Conservation (phyloP, 2,888 invertebrate genomes). For the Ophioninae sp. region DNA sequence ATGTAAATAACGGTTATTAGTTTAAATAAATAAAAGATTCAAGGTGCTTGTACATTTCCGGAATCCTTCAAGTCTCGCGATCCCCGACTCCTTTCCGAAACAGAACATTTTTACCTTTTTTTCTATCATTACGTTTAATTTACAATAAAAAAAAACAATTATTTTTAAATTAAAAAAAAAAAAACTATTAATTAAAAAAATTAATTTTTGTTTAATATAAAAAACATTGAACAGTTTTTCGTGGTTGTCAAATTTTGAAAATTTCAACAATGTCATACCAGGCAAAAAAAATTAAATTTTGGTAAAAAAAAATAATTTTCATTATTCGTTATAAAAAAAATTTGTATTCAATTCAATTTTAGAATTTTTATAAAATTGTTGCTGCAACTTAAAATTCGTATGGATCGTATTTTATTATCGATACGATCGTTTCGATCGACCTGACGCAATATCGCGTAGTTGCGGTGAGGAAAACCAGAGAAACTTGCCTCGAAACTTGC, state of each 20-base stretch:
- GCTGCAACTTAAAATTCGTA: no score
- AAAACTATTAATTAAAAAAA: no score
- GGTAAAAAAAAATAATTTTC: no score
- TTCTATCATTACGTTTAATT: no score
- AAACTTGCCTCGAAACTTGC: neutral
- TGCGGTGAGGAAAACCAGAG: neutral
- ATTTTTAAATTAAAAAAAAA: no score
- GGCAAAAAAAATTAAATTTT: no score
- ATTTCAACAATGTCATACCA: neutral
- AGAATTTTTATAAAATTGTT: no score
- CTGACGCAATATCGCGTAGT: constrained; percentile 28
- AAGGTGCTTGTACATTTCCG: constrained; percentile 14
- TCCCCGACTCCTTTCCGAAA: neutral
- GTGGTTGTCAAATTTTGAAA: neutral
- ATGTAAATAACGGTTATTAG: constrained; percentile 34
- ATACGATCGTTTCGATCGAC: constrained; percentile 1
- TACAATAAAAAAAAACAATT: no score
- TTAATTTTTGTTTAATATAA: no score
- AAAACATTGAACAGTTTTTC: no score
- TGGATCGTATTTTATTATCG: neutral
- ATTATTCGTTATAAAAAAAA: no score
- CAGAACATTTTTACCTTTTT: neutral
- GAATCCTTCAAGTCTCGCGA: neutral
- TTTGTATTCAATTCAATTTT: no score
- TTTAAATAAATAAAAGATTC: constrained; percentile 20